Evolutionary conservation across 2,888 invertebrate species (phyloP).

Genomic region (Acleris laterana): DNA sequence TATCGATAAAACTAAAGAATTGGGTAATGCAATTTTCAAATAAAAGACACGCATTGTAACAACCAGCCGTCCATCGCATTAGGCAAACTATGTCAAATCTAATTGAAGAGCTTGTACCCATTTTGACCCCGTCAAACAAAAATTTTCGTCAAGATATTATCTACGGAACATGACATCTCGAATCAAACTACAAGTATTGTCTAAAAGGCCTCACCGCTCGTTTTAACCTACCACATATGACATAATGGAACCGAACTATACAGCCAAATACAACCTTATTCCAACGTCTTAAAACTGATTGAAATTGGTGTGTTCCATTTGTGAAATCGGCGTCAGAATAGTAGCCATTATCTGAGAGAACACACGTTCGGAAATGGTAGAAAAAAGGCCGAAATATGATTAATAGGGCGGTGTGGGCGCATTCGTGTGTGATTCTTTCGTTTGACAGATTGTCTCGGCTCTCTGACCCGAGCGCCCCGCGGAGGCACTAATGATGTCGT

Average conservation of each 20-base stretch:
- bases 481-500: conserved; percentile 74
- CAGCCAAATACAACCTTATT: conserved; percentile 41
- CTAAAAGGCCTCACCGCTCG: conserved; percentile 64
- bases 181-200: conserved; percentile 81
- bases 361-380: conserved; percentile 77
- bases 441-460: conserved; percentile 84
- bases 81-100: conserved; percentile 69
- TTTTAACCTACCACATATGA: conserved; percentile 47
- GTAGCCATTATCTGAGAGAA: conserved; percentile 80
- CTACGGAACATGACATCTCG: conserved; percentile 74
- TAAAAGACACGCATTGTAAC: conserved; percentile 31
- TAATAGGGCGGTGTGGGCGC: conserved; percentile 77
- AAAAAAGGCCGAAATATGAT: conserved; percentile 82
- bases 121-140: conserved; percentile 77
- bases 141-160: conserved; percentile 79
- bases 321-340: conserved; percentile 61
- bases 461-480: conserved; percentile 80
- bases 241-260: conserved; percentile 15
- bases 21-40: conserved; percentile 34
- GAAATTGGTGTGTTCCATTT: conserved; percentile 43
- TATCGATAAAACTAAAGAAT: conserved; percentile 26
- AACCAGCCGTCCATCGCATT: conserved; percentile 28
- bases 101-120: conserved; percentile 75
- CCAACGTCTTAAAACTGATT: background rate
- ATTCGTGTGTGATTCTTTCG: conserved; percentile 80